Evolutionary conservation across 2,113 vertebrate species (phyloP).

Genomic region (Rhombomys opimus): DNA sequence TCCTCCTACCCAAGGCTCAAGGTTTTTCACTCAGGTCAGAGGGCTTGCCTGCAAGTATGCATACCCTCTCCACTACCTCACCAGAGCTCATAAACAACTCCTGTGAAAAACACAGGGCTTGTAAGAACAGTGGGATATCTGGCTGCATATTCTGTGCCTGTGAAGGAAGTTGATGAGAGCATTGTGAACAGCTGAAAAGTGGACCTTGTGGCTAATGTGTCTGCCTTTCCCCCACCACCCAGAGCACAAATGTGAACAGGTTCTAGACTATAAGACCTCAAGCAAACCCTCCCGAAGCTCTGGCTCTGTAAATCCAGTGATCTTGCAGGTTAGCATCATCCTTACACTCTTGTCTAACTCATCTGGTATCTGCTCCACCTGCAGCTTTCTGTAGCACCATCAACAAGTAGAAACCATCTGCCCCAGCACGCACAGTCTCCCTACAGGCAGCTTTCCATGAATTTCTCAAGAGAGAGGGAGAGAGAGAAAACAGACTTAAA

Average conservation of each 20-base stretch:
- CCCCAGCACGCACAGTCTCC: neutral
- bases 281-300: conserved; percentile 7
- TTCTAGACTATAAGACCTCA: neutral
- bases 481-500: neutral
- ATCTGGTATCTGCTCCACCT: conserved; percentile 35
- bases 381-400: conserved; percentile 3
- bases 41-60: too few relatives aligned
- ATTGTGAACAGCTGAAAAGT: neutral
- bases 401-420: conserved; percentile 58
- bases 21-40: neutral
- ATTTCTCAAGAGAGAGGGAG: neutral
- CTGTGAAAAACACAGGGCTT: neutral
- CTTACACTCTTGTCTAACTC: neutral
- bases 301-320: neutral
- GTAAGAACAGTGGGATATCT: neutral
- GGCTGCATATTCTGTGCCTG: neutral
- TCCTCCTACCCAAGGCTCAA: neutral
- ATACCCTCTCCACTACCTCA: neutral
- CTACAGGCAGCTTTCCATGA: conserved; percentile 54
- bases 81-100: neutral
- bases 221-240: neutral
- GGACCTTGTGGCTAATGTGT: neutral
- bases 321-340: conserved; percentile 40
- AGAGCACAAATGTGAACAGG: neutral
- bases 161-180: neutral